These are phyloP conservation scores for Syndactyla subalaris DNA, from an alignment of 2,797 vertebrate genomes.

Conservation along the genomic window DNA sequence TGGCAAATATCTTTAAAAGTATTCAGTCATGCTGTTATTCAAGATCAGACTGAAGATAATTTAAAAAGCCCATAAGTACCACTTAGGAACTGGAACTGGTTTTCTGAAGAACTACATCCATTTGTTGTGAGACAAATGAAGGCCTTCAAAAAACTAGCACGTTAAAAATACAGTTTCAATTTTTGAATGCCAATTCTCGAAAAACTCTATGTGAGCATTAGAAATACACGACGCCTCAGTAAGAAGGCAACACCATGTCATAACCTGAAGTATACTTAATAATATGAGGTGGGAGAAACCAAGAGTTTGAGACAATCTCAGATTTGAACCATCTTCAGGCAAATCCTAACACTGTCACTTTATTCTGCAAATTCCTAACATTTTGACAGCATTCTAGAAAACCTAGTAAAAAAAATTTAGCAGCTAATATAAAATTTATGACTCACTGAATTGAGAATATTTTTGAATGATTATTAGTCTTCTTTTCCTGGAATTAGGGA, in stretches of 20 bases:
- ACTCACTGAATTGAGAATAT: neutral
- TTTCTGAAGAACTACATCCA: neutral
- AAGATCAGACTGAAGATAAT: neutral
- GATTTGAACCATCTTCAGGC: neutral
- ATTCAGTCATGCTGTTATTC: neutral
- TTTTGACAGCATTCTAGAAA: neutral
- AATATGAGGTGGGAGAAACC: neutral
- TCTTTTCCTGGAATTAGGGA: neutral
- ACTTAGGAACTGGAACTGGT: neutral
- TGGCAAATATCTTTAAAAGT: constrained; percentile 2
- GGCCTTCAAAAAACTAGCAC: neutral
- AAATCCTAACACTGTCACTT: neutral
- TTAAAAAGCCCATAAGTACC: neutral
- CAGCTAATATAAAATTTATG: neutral
- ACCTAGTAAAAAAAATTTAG: neutral
- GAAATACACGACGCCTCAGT: neutral
- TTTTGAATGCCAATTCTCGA: neutral
- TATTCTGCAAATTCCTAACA: neutral
- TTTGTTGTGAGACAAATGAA: neutral
- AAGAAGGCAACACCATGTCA: neutral
- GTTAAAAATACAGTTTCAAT: neutral
- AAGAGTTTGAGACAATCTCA: neutral
- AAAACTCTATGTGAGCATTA: neutral
- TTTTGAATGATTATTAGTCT: neutral
- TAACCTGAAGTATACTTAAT: constrained; percentile 18